These are phyloP conservation scores for Penelope pileata DNA, from an alignment of 2,113 vertebrate genomes.

Conservation along the genomic window DNA sequence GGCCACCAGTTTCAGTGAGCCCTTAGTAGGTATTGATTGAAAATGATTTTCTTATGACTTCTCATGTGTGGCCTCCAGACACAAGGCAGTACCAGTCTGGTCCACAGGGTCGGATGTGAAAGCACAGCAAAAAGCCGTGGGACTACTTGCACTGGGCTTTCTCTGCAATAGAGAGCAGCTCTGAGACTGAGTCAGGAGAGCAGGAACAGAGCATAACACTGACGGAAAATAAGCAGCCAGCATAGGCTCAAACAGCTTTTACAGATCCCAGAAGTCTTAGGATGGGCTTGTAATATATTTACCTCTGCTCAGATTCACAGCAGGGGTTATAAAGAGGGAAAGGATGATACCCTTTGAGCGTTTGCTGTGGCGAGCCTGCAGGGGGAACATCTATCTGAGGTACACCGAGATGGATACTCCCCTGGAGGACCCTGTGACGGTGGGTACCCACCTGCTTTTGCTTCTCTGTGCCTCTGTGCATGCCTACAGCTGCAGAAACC, in stretches of 20 bases:
- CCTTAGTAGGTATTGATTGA: neutral
- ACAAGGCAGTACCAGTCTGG: neutral
- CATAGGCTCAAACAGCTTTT: neutral
- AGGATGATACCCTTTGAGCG: slow-evolving; percentile 82
- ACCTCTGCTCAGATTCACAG: slow-evolving; percentile 75
- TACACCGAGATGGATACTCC: slow-evolving; percentile 79
- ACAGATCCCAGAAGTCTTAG: neutral
- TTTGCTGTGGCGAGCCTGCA: slow-evolving; percentile 82
- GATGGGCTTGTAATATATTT: neutral
- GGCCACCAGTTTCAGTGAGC: neutral
- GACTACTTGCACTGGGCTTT: neutral
- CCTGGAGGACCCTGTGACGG: slow-evolving; percentile 80
- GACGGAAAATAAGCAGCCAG: neutral
- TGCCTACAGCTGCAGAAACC: neutral
- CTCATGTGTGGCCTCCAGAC: neutral
- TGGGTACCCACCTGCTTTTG: slow-evolving; percentile 18
- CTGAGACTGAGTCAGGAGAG: neutral
- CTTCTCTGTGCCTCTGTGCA: neutral
- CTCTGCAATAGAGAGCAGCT: neutral
- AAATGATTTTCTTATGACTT: neutral
- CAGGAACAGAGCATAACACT: rapidly evolving
- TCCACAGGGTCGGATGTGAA: neutral
- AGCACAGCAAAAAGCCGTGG: neutral
- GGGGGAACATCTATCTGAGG: slow-evolving; percentile 83
- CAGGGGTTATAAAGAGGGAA: slow-evolving; percentile 80